Base-by-base conservation (phyloP, 2,888 invertebrate genomes). In the Mythimna lalbum region DNA sequence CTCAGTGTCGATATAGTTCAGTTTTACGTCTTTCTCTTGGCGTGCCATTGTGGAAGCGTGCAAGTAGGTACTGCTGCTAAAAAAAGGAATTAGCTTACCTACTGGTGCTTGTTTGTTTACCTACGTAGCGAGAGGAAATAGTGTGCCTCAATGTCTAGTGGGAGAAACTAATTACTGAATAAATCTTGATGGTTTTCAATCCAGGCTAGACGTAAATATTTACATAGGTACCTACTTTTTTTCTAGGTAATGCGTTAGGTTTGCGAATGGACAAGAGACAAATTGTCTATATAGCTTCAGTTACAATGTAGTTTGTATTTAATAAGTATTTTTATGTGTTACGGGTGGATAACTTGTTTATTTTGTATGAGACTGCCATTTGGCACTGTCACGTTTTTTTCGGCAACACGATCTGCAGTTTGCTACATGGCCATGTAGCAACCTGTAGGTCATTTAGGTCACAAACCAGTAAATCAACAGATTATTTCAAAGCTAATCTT, bases 41-140 rank as follows among this genome's bases (percentile, higher is more conserved):
- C 85, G 93, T 90, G 95, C 90, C 95, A 94, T 93, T 72, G 90
- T 84, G 89, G 88, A 88, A 87, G 94, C 93, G 94, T 94, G 93
- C 92, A 86, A 87, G 81, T n/a, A n/a, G n/a, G n/a, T 89, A 87
- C 81, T 86, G 85, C 87, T 86, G 85, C 85, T 86, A 86, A 82
- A 77, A 83, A 73, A 66, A 63, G 43, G 21, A 68, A 63, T 78
- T 70, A 69, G 63, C 81, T 80, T 79, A 76, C 63, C 77, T 80
- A 73, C 76, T 53, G 36, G 76, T 78, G 74, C 73, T 49, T n/a
- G 33, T 59, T 62, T 53, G 5, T 39, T 39, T 67, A 67, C 50
- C 17, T 69, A 77, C 56, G 5, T 57, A 63, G 53, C 70, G 4
- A 77, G 53, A 39, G 33, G 55, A 67, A 43, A 59, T 66, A 52